Base-by-base conservation (phyloP, 2,888 invertebrate species). In the Listrodromus nycthemerus region DNA sequence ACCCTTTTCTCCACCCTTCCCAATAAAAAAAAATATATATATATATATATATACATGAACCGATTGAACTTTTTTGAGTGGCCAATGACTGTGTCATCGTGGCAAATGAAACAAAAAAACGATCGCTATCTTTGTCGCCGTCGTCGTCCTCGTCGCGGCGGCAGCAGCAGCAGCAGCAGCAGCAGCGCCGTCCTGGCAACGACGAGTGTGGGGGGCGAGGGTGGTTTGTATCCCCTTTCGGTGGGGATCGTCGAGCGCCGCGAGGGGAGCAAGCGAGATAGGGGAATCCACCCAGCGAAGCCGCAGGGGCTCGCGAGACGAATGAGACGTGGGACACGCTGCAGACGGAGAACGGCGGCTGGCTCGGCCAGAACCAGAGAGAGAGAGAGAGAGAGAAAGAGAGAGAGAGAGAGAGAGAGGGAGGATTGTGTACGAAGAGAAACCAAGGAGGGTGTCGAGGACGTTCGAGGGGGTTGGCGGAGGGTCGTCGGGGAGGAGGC, bases 401-500 rank as follows among this genome's bases (percentile, higher is more conserved):
- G 82, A 77, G 82, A 30, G 55, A 16, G 65, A 27, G 61, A 52
- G 66, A 30, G 61, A 41, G 63, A 74, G 66, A 30, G 79, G 84
- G 50, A 16, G 21, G 52, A 52, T 52, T 52, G 52, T 52, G 19
- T 52, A 52, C 52, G 69, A 69, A 45, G 80, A 71, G 74, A 52
- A 82, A 80, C 27, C 13, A n/a, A 24, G 80, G 73, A 76, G 86
- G 82, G 84, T 82, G 37, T 83, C 84, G 86, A 67, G 73, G 70
- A 83, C 82, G 70, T 80, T 78, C 24, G 63, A 82, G 80, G 52
- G 84, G 70, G 82, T 78, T 8, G 37, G 37, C 37, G 58, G 79
- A 67, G 74, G 77, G 63, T 77, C 61, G 48, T 52, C 70, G 85
- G 78, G 77, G 79, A 48, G 67, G 75, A 92, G 93, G 90, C 37